Percentiles rank a stretch among this genome's conserved stretches.
Conservation (phyloP, 2,797 vertebrate genomes). For the Rhabdomys pumilio region DNA sequence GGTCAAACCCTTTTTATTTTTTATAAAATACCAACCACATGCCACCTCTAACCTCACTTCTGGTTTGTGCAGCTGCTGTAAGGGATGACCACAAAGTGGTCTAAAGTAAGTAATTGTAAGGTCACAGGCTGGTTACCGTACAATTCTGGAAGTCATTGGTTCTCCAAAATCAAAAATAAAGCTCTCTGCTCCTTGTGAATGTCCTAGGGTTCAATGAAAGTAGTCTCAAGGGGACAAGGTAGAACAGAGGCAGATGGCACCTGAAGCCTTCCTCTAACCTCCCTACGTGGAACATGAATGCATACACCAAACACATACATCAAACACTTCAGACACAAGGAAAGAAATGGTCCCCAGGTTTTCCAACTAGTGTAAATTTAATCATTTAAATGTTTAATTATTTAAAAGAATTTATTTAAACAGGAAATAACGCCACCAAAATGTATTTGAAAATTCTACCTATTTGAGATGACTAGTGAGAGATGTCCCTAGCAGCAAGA, state of each 20-base stretch:
- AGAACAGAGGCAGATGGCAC: background rate
- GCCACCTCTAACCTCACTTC: background rate
- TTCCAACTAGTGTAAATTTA: background rate
- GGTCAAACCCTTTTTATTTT: background rate
- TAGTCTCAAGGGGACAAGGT: no score
- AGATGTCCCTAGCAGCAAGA: conserved; percentile 9
- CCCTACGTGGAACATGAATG: background rate
- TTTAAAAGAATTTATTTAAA: conserved; percentile 52
- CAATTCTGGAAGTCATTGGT: background rate
- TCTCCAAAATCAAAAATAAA: background rate
- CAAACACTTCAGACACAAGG: background rate
- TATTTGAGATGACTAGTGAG: background rate
- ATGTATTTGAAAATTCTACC: conserved; percentile 10
- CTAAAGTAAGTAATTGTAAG: background rate
- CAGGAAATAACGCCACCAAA: background rate
- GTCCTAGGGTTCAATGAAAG: background rate
- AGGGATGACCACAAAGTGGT: background rate
- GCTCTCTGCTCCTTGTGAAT: background rate
- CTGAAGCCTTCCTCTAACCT: background rate
- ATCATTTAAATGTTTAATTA: background rate
- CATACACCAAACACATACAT: background rate
- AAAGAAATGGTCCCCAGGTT: background rate
- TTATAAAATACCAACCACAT: background rate
- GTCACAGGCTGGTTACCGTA: background rate
- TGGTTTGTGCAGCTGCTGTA: background rate